A percentile compares a stretch with the other conserved stretches of the same genome.
These are phyloP conservation scores for Malurus melanocephalus DNA, from an alignment of 2,113 vertebrate species.

Conservation along the genomic window DNA sequence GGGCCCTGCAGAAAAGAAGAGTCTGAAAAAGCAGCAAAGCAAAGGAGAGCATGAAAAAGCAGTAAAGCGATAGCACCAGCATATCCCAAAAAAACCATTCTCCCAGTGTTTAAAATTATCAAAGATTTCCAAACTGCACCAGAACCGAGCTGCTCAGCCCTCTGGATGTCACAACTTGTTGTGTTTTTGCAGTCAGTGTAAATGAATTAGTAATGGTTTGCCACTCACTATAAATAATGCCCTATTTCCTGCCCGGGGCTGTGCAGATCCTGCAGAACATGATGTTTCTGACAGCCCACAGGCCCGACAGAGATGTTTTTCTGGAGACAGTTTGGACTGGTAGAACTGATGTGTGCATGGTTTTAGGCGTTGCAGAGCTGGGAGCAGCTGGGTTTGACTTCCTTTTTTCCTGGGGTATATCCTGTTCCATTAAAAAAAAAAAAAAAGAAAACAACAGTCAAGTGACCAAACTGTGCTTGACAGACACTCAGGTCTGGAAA, in stretches of 20 bases:
- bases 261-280: constrained; percentile 13
- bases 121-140: constrained; percentile 48
- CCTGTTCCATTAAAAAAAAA: not conserved
- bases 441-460: not conserved
- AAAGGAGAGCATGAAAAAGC: not conserved
- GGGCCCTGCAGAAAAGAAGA: not conserved
- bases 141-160: constrained; percentile 27
- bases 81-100: not conserved
- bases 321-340: not conserved
- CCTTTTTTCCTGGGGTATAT: not conserved
- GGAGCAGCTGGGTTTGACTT: not conserved
- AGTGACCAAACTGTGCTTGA: not conserved
- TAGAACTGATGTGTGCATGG: not conserved
- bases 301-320: not conserved
- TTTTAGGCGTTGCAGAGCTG: not conserved
- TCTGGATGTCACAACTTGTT: constrained; percentile 38
- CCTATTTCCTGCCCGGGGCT: constrained; percentile 37
- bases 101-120: constrained; percentile 19
- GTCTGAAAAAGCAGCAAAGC: not conserved
- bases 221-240: constrained; percentile 65
- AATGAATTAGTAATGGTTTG: constrained; percentile 51
- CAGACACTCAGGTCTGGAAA: not conserved
- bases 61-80: not conserved
- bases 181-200: constrained; percentile 20
- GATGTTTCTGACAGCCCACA: not conserved